Percentiles rank a stretch among this genome's conserved stretches.
Conservation (phyloP, 1,140 invertebrate genomes). For the Procambarus clarkii region DNA sequence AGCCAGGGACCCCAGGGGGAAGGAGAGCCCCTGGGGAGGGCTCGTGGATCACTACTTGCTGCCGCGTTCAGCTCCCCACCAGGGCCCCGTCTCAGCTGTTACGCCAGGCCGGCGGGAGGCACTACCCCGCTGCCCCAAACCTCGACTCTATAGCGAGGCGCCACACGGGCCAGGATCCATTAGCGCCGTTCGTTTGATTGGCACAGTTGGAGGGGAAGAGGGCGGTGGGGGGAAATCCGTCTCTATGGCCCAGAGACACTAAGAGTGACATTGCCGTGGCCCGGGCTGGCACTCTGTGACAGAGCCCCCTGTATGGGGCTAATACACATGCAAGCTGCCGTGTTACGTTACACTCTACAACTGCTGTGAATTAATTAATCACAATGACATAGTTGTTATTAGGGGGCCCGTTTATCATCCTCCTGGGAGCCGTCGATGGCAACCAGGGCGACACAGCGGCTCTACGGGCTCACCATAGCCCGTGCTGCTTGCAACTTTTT, state of each 20-base stretch:
- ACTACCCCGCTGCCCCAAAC: background rate
- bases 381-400: conserved; percentile 35
- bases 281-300: conserved; percentile 19
- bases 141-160: background rate
- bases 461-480: no score
- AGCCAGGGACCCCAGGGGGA: background rate
- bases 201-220: conserved; percentile 24
- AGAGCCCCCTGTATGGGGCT: conserved; percentile 31
- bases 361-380: conserved; percentile 40
- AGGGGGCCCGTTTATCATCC: background rate
- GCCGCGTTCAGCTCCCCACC: background rate
- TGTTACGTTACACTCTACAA: conserved; percentile 36
- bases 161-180: background rate
- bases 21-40: background rate
- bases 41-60: conserved; percentile 19
- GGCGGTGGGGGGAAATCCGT: background rate
- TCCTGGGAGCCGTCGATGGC: background rate
- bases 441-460: no score
- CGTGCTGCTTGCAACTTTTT: no score
- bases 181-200: background rate
- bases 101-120: conserved; percentile 27
- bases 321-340: conserved; percentile 27
- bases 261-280: conserved; percentile 11
- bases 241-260: background rate
- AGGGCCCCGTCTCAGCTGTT: conserved; percentile 10